A percentile compares a stretch with the other conserved stretches of the same genome.
Conservation (phyloP, 2,113 vertebrate genomes). For the Onychostruthus taczanowskii region DNA sequence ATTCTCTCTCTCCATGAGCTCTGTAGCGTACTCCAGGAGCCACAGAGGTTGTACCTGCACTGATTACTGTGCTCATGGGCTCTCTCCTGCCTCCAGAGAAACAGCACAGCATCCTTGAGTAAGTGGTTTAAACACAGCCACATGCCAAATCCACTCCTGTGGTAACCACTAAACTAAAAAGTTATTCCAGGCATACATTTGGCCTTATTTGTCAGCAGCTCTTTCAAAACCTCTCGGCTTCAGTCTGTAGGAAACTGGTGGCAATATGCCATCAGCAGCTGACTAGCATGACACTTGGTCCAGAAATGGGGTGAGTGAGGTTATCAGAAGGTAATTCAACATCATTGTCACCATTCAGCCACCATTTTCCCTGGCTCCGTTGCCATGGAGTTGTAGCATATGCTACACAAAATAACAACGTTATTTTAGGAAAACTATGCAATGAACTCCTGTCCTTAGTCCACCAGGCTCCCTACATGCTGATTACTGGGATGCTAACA, state of each 20-base stretch:
- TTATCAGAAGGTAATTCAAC: conserved; percentile 40
- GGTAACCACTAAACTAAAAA: not conserved
- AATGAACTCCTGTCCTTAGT: not conserved
- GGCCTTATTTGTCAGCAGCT: not conserved
- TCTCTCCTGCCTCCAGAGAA: not conserved
- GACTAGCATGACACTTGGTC: not conserved
- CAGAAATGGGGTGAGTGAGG: not conserved
- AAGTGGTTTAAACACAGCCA: not conserved
- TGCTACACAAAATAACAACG: not conserved
- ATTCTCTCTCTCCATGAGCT: not conserved
- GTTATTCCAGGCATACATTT: not conserved
- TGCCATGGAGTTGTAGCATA: conserved; percentile 43
- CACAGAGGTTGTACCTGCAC: not conserved
- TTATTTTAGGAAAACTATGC: conserved; percentile 62
- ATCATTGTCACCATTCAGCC: conserved; percentile 23
- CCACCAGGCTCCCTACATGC: not conserved
- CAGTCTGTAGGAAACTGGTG: not conserved
- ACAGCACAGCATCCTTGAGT: not conserved
- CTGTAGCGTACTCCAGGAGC: not conserved
- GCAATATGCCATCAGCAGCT: conserved; percentile 9
- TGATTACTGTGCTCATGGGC: not conserved
- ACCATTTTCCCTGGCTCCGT: not conserved
- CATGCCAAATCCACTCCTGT: not conserved
- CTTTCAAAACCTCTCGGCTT: not conserved
- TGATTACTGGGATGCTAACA: not conserved